Evolutionary conservation across 2,113 vertebrate genomes (phyloP).

Genomic region (Pithys albifrons): DNA sequence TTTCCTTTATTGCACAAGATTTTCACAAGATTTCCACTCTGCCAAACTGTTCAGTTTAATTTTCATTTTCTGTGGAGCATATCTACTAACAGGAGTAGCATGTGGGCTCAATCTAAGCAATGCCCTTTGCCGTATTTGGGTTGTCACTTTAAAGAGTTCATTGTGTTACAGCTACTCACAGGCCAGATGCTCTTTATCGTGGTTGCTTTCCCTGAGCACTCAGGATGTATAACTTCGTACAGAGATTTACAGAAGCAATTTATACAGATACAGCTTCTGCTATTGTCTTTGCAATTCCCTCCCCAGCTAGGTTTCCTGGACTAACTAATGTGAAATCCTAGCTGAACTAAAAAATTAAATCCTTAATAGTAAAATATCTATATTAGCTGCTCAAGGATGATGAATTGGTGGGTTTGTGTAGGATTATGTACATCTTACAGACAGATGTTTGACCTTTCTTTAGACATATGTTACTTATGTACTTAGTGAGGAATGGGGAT

Average conservation of each 20-base stretch:
- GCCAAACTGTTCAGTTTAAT: neutral
- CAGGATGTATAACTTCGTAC: neutral
- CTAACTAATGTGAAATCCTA: neutral
- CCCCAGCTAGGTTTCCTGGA: neutral
- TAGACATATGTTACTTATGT: neutral
- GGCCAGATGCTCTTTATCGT: neutral
- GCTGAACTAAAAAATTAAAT: neutral
- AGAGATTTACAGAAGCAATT: neutral
- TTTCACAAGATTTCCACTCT: neutral
- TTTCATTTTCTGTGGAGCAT: neutral
- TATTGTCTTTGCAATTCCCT: neutral
- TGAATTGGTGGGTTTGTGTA: neutral
- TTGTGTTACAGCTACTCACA: neutral
- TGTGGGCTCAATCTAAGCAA: neutral
- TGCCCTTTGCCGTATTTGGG: neutral
- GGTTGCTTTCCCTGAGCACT: neutral
- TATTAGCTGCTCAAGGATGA: slow-evolving; percentile 9
- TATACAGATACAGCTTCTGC: neutral
- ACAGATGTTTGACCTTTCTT: slow-evolving; percentile 40
- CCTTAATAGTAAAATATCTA: neutral
- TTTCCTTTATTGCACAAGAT: neutral
- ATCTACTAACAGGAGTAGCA: neutral
- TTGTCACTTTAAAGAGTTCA: neutral
- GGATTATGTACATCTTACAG: neutral
- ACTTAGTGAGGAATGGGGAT: neutral